A percentile compares a stretch with the other conserved stretches of the same genome.
These are phyloP conservation scores for Opisthocomus hoazin DNA, from an alignment of 2,113 vertebrate genomes.

Conservation along the genomic window DNA sequence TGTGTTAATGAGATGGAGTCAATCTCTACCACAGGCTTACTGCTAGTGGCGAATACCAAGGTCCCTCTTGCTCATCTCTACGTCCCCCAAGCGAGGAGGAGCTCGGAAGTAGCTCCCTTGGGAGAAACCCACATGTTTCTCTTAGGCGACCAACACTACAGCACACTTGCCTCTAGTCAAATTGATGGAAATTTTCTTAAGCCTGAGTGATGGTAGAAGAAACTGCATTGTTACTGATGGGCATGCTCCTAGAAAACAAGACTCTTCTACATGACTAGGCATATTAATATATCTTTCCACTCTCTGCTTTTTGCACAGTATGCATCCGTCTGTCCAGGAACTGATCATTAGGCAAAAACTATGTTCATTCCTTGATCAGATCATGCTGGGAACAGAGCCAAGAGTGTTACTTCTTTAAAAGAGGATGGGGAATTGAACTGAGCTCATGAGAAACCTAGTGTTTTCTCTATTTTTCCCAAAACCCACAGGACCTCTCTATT, in stretches of 20 bases:
- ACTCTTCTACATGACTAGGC: background rate
- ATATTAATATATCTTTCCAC: background rate
- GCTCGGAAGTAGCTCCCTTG: background rate
- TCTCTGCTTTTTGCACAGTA: background rate
- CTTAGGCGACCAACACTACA: background rate
- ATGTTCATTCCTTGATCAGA: constrained; percentile 15
- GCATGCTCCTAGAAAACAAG: background rate
- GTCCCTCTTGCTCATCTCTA: background rate
- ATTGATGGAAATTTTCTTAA: background rate
- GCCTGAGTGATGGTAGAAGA: background rate
- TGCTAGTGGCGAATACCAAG: background rate
- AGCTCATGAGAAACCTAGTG: background rate
- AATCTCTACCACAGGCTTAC: background rate
- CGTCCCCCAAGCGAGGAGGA: background rate
- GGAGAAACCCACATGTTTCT: background rate
- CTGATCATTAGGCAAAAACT: constrained; percentile 21
- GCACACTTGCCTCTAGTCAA: background rate
- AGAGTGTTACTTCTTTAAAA: constrained; percentile 27
- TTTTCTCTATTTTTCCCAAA: background rate
- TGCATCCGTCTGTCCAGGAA: constrained; percentile 8
- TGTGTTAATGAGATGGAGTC: background rate
- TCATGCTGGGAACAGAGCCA: constrained; percentile 19
- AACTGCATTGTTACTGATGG: background rate
- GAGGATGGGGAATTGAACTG: background rate
- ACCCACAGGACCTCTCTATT: background rate